Conservation (phyloP, 2,888 invertebrate species). For the Caenorhabditis sinica region DNA sequence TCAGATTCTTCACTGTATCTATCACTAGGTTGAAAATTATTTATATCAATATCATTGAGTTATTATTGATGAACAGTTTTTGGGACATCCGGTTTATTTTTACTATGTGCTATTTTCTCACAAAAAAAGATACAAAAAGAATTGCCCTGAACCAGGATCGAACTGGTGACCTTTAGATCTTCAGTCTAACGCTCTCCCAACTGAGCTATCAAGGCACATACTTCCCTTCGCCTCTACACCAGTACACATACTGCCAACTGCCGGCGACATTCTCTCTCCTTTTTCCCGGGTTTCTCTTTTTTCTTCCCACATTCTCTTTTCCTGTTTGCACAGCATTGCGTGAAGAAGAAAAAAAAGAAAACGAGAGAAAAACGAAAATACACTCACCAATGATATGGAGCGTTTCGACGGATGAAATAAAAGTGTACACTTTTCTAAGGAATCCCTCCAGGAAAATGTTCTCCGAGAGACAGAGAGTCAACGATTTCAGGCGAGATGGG, state of each 20-base stretch:
- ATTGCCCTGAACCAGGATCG: slow-evolving; percentile 82
- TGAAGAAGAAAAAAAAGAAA: slow-evolving; percentile 10
- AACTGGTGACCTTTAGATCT: slow-evolving; percentile 84
- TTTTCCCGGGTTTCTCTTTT: background rate
- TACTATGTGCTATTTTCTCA: background rate
- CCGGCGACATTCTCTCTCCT: no score
- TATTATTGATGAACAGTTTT: no score
- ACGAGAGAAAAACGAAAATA: slow-evolving; percentile 14
- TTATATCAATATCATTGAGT: no score
- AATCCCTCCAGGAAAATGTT: slow-evolving; percentile 99
- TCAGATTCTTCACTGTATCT: no score
- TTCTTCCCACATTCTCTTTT: background rate
- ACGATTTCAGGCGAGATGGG: slow-evolving; percentile 95
- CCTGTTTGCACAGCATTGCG: slow-evolving; percentile 58
- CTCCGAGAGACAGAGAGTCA: slow-evolving; percentile 96
- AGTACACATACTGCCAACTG: slow-evolving; percentile 43
- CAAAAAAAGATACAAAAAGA: slow-evolving; percentile 29
- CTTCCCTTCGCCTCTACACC: background rate
- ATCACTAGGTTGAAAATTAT: no score
- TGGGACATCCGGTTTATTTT: no score
- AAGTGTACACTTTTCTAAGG: slow-evolving; percentile 99
- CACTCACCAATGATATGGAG: slow-evolving; percentile 93
- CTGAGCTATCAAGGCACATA: slow-evolving; percentile 81
- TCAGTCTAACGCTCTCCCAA: slow-evolving; percentile 84
- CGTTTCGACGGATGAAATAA: slow-evolving; percentile 97